Percentiles rank a stretch among this genome's conserved stretches.
phyloP scores from a whole-genome alignment of 2,888 invertebrate genomes.

The Orthosia incerta region DNA sequence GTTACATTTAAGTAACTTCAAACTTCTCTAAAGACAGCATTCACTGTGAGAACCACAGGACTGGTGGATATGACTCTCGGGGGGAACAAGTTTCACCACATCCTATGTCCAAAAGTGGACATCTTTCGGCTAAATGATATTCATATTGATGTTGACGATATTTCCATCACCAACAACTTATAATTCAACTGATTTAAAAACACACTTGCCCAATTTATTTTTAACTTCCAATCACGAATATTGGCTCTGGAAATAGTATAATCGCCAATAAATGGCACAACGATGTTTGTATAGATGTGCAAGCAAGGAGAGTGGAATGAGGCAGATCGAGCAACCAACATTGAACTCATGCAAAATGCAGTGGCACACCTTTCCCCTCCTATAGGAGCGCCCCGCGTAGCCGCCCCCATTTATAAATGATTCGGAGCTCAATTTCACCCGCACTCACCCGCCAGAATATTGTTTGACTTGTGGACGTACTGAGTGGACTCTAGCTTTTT shows the following conservation, averaged over 20 bases:
- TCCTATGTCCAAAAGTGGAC: not conserved
- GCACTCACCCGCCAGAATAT: slow-evolving; percentile 78
- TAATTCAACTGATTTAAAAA: not conserved
- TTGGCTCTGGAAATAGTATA: slow-evolving; percentile 42
- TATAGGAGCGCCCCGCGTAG: slow-evolving; percentile 67
- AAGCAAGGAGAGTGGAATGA: slow-evolving; percentile 68
- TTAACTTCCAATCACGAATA: slow-evolving; percentile 13
- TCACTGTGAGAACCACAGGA: not conserved
- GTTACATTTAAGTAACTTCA: slow-evolving; percentile 14
- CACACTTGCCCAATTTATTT: not conserved
- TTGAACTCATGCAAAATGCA: slow-evolving; percentile 88
- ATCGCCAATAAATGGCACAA: slow-evolving; percentile 56
- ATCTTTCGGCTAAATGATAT: not conserved
- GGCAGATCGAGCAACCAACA: slow-evolving; percentile 77
- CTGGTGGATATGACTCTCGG: not conserved
- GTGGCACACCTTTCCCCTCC: slow-evolving; percentile 77
- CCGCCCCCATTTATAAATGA: slow-evolving; percentile 87
- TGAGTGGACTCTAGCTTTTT: slow-evolving; percentile 63
- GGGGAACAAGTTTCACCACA: not conserved
- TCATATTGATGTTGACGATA: too few relatives aligned
- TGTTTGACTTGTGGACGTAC: slow-evolving; percentile 84
- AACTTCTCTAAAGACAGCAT: not conserved
- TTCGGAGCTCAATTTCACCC: slow-evolving; percentile 86
- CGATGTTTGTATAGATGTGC: slow-evolving; percentile 59
- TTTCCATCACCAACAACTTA: not conserved